Evolutionary conservation across 2,888 invertebrate genomes (phyloP).

Genomic region (Microplitis manilae): DNA sequence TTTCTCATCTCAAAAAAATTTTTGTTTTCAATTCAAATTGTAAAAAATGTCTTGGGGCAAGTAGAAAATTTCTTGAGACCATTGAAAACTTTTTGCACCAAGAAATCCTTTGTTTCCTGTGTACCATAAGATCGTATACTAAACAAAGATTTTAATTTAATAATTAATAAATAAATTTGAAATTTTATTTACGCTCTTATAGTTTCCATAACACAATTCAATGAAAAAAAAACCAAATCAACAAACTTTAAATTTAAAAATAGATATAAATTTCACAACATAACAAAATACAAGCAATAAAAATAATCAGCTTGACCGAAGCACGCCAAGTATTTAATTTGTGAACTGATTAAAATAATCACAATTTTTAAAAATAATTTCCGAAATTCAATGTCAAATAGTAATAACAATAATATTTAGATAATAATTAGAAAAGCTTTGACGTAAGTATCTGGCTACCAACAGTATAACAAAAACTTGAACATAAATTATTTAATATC

Average conservation of each 20-base stretch:
- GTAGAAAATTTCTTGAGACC: no score
- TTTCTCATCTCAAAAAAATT: no score
- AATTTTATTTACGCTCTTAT: no score
- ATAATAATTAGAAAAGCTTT: slow-evolving; percentile 26
- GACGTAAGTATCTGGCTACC: slow-evolving; percentile 9
- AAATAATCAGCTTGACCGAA: not conserved
- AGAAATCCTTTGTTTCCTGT: no score
- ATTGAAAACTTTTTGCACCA: no score
- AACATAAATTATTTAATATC: slow-evolving; percentile 27
- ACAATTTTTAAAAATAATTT: not conserved
- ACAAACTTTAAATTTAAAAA: not conserved
- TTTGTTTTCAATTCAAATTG: no score
- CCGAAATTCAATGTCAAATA: not conserved
- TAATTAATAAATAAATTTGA: no score
- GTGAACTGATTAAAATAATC: not conserved
- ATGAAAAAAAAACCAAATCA: not conserved
- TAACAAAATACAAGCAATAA: not conserved
- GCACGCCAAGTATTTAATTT: not conserved
- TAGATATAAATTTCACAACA: not conserved
- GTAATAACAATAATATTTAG: not conserved
- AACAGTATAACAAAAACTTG: slow-evolving; percentile 38
- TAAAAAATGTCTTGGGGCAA: no score
- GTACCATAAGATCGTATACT: no score
- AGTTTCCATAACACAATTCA: not conserved
- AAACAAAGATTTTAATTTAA: no score